Evolutionary conservation across 2,888 invertebrate genomes (phyloP), one percentile per base, ranked within the genome.

Genomic region (Caenorhabditis uteleia): DNA sequence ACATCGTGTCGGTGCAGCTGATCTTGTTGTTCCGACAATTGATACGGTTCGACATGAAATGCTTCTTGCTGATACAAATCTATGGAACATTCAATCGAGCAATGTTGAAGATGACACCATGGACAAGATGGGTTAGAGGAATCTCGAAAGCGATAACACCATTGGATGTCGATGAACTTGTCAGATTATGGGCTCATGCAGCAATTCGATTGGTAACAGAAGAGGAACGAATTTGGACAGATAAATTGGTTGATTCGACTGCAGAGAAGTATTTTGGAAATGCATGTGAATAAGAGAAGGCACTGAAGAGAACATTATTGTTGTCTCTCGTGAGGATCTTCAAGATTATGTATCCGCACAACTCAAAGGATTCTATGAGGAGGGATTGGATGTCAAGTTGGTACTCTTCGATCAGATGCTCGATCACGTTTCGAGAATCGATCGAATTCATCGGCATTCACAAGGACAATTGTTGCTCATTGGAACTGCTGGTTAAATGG

Each of bases 401-500:
- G 98, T 99, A 33, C 87, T 99, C 34, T 99, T 98, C 85, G 95
- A 99, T 85, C 97, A 99, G 86, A 97, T 99, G 46, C 85, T 99
- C 44, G 98, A 99, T 84, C 98, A 99, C 85, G 97, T 98, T 49
- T 86, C 99, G 65, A 89, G 98, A 77, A 98, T 99, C 84, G 98
- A 99, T 87, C 89, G 98, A 83, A 98, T 99, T 83, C 98, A 98
- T 89, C 88, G 98, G 53, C 70, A 73, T 44, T 75, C 77, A 1
- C 97, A 99, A 85, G 98, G 98, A 54, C 98, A 99, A 86, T 86
- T 98, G 76, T 86, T 99, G 78, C 88, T 99, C 7, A 99, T 99
- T 82, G 98, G 98, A 72, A 97, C 97, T 6, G 95, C 95, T 48
- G 98, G 98, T 42, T 99, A 91, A 99, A 99, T 85, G 98, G 98